Evolutionary conservation across 2,113 vertebrate species (phyloP).

Genomic region (Psittacula cyanocephala): DNA sequence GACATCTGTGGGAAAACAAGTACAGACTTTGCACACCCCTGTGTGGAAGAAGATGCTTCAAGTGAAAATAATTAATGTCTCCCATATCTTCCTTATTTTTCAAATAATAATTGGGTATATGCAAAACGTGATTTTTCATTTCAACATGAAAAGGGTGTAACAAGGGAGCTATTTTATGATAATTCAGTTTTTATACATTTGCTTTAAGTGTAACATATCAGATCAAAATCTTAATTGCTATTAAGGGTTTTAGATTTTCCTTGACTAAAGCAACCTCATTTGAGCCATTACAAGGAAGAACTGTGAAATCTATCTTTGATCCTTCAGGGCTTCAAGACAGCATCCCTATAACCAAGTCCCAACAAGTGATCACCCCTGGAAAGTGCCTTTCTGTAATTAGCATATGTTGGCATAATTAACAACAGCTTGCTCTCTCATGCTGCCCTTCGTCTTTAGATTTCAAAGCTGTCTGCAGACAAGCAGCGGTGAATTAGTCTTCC

Average conservation of each 20-base stretch:
- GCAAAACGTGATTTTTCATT: background rate
- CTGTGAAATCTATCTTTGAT: background rate
- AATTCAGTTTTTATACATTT: background rate
- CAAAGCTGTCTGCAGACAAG: background rate
- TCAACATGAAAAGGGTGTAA: background rate
- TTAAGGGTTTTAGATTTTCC: background rate
- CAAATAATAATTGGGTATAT: background rate
- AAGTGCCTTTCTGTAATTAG: background rate
- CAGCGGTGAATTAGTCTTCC: background rate
- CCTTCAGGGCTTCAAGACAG: background rate
- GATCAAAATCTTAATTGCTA: background rate
- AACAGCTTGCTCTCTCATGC: background rate
- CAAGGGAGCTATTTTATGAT: background rate
- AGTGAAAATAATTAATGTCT: background rate
- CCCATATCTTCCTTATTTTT: background rate
- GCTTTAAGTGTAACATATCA: background rate
- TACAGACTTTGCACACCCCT: background rate
- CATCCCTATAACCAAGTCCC: background rate
- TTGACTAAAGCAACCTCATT: background rate
- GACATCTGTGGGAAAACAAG: background rate
- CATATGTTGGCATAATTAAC: background rate
- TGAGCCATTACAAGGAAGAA: background rate
- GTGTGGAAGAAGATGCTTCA: background rate
- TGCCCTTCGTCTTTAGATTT: background rate
- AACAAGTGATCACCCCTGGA: background rate